Conservation (phyloP, 2,888 invertebrate genomes). For the Plutella xylostella region DNA sequence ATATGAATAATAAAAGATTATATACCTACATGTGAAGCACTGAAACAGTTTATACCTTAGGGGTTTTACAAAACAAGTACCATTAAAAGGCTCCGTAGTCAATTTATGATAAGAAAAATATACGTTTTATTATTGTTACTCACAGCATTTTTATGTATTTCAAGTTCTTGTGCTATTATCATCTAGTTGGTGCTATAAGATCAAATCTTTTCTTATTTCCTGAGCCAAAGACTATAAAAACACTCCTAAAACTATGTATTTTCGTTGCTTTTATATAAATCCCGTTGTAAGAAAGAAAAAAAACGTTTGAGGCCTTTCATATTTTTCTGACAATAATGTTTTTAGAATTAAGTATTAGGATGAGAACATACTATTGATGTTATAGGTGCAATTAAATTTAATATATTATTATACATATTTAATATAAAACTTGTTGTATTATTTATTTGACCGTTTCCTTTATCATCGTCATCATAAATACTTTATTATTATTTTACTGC, state of each 20-base stretch:
- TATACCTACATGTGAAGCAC: not conserved
- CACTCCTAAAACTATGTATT: not conserved
- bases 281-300: not conserved
- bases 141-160: constrained; percentile 23
- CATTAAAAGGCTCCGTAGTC: too few species aligned
- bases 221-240: constrained; percentile 52
- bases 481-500: too few species aligned
- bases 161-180: constrained; percentile 29
- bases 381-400: constrained; percentile 63
- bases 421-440: too few species aligned
- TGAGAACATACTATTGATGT: constrained; percentile 43
- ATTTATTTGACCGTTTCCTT: too few species aligned
- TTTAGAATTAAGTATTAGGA: constrained; percentile 16
- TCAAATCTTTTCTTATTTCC: constrained; percentile 45
- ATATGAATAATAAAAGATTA: too few species aligned
- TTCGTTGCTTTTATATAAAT: not conserved
- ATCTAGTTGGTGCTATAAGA: constrained; percentile 60
- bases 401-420: constrained; percentile 61
- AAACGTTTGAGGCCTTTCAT: constrained; percentile 32
- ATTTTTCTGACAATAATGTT: constrained; percentile 40
- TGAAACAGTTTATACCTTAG: too few species aligned
- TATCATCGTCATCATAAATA: too few species aligned
- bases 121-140: constrained; percentile 13
- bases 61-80: too few species aligned
- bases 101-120: too few species aligned